A percentile compares a stretch with the other conserved stretches of the same genome.
Evolutionary conservation across 2,113 vertebrate species (phyloP).

Genomic region (Aramus guarauna): DNA sequence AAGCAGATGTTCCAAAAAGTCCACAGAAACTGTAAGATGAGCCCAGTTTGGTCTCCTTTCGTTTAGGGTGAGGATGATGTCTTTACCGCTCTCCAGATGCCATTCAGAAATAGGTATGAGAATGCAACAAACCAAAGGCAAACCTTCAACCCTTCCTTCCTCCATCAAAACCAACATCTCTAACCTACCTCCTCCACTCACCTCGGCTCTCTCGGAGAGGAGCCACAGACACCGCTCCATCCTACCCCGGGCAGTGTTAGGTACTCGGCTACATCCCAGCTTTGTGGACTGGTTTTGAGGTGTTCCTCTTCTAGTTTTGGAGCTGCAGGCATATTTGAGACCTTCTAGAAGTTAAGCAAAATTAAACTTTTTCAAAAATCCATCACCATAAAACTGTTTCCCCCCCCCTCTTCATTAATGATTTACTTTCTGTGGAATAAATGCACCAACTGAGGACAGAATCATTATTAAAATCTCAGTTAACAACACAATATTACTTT

Average conservation of each 20-base stretch:
- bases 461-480: conserved; percentile 70
- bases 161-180: background rate
- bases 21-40: background rate
- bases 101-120: background rate
- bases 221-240: background rate
- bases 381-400: conserved; percentile 22
- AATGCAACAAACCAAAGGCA: background rate
- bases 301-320: background rate
- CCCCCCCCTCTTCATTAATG: conserved; percentile 46
- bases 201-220: background rate
- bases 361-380: conserved; percentile 48
- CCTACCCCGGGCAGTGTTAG: background rate
- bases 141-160: background rate
- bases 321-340: background rate
- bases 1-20: background rate
- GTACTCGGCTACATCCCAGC: background rate
- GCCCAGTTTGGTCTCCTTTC: background rate
- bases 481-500: conserved; percentile 65
- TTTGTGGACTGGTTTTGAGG: background rate
- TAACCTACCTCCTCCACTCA: background rate
- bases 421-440: conserved; percentile 52
- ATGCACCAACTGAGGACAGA: conserved; percentile 54
- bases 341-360: background rate
- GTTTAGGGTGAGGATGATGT: background rate
- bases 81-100: background rate